Conservation (phyloP, 2,113 vertebrate genomes). For the Anhinga rufa region DNA sequence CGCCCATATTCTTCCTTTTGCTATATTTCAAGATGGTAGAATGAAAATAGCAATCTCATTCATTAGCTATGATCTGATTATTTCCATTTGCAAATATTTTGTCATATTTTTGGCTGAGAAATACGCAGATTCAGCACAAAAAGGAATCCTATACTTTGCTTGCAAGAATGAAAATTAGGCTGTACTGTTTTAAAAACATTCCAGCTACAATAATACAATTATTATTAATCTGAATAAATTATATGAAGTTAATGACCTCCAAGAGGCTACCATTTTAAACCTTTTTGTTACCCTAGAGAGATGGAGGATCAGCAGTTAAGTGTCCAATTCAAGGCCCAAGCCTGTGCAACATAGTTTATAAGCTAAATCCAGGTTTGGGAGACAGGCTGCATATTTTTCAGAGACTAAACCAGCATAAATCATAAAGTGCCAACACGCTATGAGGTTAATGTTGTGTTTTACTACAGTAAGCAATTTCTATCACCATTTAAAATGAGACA, state of each 20-base stretch:
- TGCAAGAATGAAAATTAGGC: not conserved
- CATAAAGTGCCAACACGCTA: slow-evolving; percentile 41
- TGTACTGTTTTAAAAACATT: not conserved
- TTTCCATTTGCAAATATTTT: slow-evolving; percentile 9
- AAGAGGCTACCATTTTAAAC: slow-evolving; percentile 5
- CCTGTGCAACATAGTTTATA: slow-evolving; percentile 35
- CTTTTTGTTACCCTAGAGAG: not conserved
- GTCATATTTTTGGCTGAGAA: not conserved
- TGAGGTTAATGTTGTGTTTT: slow-evolving; percentile 62
- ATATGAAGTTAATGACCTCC: not conserved
- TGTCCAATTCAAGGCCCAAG: not conserved
- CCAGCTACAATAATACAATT: slow-evolving; percentile 5
- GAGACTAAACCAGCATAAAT: slow-evolving; percentile 50
- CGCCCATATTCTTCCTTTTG: not conserved
- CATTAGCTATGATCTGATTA: not conserved
- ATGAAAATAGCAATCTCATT: not conserved
- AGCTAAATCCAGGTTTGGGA: slow-evolving; percentile 44
- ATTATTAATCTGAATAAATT: slow-evolving; percentile 13
- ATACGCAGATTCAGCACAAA: slow-evolving; percentile 4
- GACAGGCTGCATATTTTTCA: slow-evolving; percentile 42
- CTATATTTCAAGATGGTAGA: not conserved
- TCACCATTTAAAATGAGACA: slow-evolving; percentile 56
- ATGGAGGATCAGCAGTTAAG: not conserved
- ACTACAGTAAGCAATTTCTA: slow-evolving; percentile 65
- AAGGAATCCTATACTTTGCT: not conserved